These are phyloP conservation scores for Rousettus madagascariensis DNA, from an alignment of 2,797 vertebrate genomes.

Conservation along the genomic window DNA sequence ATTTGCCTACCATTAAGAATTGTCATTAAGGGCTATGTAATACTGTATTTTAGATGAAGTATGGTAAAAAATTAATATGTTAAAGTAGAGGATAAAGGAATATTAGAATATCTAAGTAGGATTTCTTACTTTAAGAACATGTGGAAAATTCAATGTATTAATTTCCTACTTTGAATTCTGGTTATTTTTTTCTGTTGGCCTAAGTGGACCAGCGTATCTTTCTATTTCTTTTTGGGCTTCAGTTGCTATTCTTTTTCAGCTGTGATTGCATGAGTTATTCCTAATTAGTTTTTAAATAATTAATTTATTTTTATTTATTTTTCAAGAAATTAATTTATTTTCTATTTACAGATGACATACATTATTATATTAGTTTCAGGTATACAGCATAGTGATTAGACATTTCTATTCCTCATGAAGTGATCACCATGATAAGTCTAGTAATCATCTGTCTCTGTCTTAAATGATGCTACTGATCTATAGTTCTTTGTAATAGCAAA, in stretches of 20 bases:
- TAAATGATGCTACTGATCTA: neutral
- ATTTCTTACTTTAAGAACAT: slow-evolving; percentile 21
- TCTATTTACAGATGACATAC: neutral
- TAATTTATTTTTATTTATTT: neutral
- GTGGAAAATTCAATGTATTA: neutral
- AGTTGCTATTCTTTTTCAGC: slow-evolving; percentile 2
- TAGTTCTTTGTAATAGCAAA: neutral
- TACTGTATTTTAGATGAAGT: neutral
- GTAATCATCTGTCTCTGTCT: neutral
- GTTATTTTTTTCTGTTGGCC: neutral
- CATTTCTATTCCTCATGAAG: neutral
- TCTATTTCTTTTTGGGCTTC: neutral
- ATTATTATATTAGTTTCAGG: neutral
- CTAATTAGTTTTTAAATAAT: neutral
- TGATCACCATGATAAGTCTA: neutral
- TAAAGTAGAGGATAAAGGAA: slow-evolving; percentile 13
- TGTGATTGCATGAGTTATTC: neutral
- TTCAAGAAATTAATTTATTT: neutral
- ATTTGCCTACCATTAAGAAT: neutral
- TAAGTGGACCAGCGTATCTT: neutral
- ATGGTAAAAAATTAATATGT: neutral
- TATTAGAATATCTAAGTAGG: slow-evolving; percentile 12
- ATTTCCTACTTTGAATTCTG: slow-evolving; percentile 32
- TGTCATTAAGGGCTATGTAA: neutral
- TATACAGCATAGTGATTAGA: neutral